Conservation (phyloP, 2,113 vertebrate genomes). For the Vulpes vulpes region DNA sequence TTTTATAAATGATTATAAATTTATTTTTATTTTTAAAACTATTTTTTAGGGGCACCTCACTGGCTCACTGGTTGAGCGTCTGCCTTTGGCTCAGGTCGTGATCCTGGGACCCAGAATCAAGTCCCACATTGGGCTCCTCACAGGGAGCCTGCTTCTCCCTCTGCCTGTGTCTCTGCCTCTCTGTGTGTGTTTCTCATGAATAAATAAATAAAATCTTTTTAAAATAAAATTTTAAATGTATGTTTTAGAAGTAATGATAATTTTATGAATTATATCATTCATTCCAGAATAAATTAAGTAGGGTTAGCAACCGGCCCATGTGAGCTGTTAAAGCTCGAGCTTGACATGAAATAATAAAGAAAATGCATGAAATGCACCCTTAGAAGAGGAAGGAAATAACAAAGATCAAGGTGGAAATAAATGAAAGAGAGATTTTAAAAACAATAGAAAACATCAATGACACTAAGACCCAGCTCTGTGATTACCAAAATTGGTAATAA, state of each 20-base stretch:
- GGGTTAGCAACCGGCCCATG: background rate
- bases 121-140: too few species aligned
- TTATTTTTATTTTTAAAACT: background rate
- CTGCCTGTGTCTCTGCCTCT: too few species aligned
- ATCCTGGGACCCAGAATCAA: too few species aligned
- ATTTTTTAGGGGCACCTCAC: too few species aligned
- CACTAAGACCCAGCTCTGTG: background rate
- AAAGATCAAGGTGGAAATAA: background rate
- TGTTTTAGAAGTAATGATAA: background rate
- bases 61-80: too few species aligned
- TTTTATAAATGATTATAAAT: background rate
- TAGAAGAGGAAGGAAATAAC: background rate
- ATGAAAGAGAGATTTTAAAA: background rate
- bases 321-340: background rate
- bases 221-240: too few species aligned
- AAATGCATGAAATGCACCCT: background rate
- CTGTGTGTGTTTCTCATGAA: too few species aligned
- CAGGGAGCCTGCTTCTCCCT: too few species aligned
- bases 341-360: conserved; percentile 12
- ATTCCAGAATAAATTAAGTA: conserved; percentile 23
- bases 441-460: background rate
- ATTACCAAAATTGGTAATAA: background rate
- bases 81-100: too few species aligned
- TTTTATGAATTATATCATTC: background rate
- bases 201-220: too few species aligned